phyloP scores from a whole-genome alignment of 2,113 vertebrate genomes.

The Microcebus murinus region DNA sequence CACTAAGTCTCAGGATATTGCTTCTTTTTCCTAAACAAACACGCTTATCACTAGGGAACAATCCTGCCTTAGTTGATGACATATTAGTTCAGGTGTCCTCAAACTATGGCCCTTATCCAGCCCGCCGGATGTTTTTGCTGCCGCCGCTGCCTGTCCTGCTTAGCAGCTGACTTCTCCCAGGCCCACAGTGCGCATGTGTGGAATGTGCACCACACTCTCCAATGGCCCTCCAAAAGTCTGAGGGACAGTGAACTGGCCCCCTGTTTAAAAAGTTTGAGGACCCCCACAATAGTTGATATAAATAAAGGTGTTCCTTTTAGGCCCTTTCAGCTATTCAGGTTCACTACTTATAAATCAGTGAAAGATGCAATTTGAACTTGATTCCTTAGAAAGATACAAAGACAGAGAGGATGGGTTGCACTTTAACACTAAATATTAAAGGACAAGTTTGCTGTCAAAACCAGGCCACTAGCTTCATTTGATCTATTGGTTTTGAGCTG shows the following conservation, averaged over 20 bases:
- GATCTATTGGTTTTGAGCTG: conserved; percentile 70
- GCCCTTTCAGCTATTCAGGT: conserved; percentile 66
- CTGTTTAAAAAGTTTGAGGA: no score
- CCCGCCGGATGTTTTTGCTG: no score
- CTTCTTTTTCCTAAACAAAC: conserved; percentile 64
- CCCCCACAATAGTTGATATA: conserved; percentile 32
- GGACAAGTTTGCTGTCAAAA: conserved; percentile 67
- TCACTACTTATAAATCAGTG: conserved; percentile 77
- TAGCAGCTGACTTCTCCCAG: no score
- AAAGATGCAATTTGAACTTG: conserved; percentile 77
- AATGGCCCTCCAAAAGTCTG: no score
- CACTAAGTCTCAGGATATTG: neutral
- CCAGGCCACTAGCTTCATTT: conserved; percentile 63
- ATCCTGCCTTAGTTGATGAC: conserved; percentile 53
- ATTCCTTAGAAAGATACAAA: conserved; percentile 75
- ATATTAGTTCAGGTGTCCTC: neutral
- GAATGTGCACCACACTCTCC: no score
- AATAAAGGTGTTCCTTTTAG: conserved; percentile 65
- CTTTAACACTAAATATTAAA: conserved; percentile 72
- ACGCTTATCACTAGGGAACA: conserved; percentile 24
- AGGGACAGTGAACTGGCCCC: no score
- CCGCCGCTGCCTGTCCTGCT: no score
- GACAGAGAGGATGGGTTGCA: conserved; percentile 68
- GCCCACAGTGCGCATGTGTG: no score
- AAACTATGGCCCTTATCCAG: no score